Percentiles rank a stretch among this genome's conserved stretches.
These are phyloP conservation scores for Baryphthengus martii DNA, from an alignment of 2,113 vertebrate species.

Conservation along the genomic window DNA sequence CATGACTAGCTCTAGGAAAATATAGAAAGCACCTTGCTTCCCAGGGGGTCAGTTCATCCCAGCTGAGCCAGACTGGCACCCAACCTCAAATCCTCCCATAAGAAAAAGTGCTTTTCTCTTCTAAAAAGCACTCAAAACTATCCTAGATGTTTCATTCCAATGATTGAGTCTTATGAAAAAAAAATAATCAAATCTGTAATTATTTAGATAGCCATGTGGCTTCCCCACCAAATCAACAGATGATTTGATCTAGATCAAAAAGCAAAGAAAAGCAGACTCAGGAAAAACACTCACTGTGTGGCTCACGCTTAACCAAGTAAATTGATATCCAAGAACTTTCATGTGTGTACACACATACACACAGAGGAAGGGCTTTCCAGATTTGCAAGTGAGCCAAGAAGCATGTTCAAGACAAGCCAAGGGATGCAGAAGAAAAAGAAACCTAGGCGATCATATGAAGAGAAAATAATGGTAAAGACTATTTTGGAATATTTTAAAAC, in stretches of 20 bases:
- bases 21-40: not conserved
- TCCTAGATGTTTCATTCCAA: not conserved
- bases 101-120: not conserved
- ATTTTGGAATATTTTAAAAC: not conserved
- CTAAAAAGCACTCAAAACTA: not conserved
- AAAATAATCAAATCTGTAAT: not conserved
- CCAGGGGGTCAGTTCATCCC: not conserved
- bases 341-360: not conserved
- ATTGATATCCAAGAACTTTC: not conserved
- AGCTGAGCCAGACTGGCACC: not conserved
- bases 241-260: not conserved
- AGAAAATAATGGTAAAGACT: not conserved
- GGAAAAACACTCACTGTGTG: not conserved
- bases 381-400: not conserved
- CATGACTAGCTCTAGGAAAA: fast-evolving
- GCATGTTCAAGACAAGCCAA: not conserved
- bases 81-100: not conserved
- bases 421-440: not conserved
- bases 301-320: not conserved
- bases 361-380: not conserved
- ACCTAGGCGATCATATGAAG: not conserved
- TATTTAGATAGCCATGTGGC: not conserved
- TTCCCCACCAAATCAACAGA: not conserved
- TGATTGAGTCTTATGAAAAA: not conserved
- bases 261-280: not conserved